Evolutionary conservation across 2,113 vertebrate species (phyloP).

Genomic region (rat (Rattus norvegicus)): GRCr8 NC_086034.1:28871501-28872000

Average conservation of each 20-base stretch:
- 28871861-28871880: neutral
- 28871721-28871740: neutral
- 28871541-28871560: too few species aligned
- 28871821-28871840: neutral
- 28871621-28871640: neutral
- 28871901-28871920: neutral
- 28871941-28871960: neutral
- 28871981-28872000: neutral
- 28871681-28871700: neutral
- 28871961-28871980: neutral
- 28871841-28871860: neutral
- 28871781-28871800: neutral
- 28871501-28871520: neutral
- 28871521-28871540: neutral
- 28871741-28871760: neutral
- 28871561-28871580: neutral
- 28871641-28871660: neutral
- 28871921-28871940: neutral
- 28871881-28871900: neutral
- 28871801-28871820: neutral
- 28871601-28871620: neutral
- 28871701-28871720: neutral
- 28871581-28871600: neutral
- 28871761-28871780: neutral
- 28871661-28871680: neutral